Percentiles rank a stretch among this genome's conserved stretches.
These are phyloP conservation scores for Hirudo medicinalis DNA, from an alignment of 1,140 invertebrate genomes.

Conservation along the genomic window DNA sequence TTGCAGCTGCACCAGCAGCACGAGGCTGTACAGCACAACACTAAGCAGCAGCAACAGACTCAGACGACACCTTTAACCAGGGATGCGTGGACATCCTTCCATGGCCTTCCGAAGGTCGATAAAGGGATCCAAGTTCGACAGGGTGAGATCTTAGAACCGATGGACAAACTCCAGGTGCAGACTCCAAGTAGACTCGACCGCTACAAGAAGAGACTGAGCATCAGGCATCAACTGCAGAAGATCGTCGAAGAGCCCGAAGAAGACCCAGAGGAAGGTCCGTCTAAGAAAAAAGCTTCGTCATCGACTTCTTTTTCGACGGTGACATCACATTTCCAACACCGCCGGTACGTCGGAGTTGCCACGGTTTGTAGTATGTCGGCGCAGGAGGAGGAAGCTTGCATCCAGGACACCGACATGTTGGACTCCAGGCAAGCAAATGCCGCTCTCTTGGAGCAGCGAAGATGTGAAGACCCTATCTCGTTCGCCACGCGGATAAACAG, in stretches of 20 bases:
- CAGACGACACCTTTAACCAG: not conserved
- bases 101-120: not conserved
- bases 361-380: not conserved
- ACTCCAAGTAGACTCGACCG: not conserved
- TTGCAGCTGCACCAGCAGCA: not conserved
- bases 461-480: too few species aligned
- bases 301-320: not conserved
- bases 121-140: not conserved
- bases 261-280: not conserved
- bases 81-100: not conserved
- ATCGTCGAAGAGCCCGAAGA: not conserved
- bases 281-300: not conserved
- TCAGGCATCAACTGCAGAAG: not conserved
- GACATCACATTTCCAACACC: not conserved
- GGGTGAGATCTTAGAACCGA: not conserved
- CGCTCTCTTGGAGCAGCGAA: too few species aligned
- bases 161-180: conserved; percentile 1
- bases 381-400: not conserved
- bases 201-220: not conserved
- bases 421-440: too few species aligned
- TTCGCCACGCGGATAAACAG: too few species aligned
- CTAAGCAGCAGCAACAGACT: not conserved
- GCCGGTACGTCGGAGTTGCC: not conserved
- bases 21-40: not conserved
- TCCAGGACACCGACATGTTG: not conserved